Percentiles rank a stretch among this genome's conserved stretches.
These are phyloP conservation scores for Aporophyla nigra DNA, from an alignment of 2,888 invertebrate genomes.

Conservation along the genomic window DNA sequence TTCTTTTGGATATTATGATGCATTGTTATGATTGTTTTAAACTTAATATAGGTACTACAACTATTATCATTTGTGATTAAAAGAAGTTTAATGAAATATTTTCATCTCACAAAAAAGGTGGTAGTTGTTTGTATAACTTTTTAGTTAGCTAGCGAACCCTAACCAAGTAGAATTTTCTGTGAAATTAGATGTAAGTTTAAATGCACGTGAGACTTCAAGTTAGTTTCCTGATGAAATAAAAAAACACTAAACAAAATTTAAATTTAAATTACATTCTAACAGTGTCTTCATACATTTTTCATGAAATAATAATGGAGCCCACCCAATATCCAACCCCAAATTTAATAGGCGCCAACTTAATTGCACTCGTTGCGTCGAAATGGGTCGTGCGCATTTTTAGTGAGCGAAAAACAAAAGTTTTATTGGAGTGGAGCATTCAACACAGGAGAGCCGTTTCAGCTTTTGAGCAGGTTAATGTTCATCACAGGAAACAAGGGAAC, in stretches of 20 bases:
- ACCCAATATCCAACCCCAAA: slow-evolving; percentile 40
- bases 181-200: not conserved
- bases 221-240: not conserved
- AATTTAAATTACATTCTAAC: too few relatives aligned
- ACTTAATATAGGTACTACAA: not conserved
- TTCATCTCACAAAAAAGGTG: not conserved
- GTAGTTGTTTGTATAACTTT: not conserved
- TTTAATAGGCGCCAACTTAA: slow-evolving; percentile 57
- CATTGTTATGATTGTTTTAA: not conserved
- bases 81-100: not conserved
- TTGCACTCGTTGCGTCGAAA: slow-evolving; percentile 67
- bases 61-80: not conserved
- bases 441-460: slow-evolving; percentile 75
- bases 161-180: not conserved
- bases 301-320: slow-evolving; percentile 1
- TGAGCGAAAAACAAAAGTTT: slow-evolving; percentile 76
- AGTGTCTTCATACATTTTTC: not conserved
- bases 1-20: not conserved
- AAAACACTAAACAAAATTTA: not conserved
- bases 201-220: not conserved
- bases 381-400: slow-evolving; percentile 73
- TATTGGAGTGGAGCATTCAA: slow-evolving; percentile 72
- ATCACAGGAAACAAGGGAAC: slow-evolving; percentile 74
- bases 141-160: too few relatives aligned
- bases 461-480: slow-evolving; percentile 82